Evolutionary conservation across 64 coral and sea anemone genomes (phyloP), one percentile per base, ranked within the genome.

Genomic region (Acropora yongei): DNA sequence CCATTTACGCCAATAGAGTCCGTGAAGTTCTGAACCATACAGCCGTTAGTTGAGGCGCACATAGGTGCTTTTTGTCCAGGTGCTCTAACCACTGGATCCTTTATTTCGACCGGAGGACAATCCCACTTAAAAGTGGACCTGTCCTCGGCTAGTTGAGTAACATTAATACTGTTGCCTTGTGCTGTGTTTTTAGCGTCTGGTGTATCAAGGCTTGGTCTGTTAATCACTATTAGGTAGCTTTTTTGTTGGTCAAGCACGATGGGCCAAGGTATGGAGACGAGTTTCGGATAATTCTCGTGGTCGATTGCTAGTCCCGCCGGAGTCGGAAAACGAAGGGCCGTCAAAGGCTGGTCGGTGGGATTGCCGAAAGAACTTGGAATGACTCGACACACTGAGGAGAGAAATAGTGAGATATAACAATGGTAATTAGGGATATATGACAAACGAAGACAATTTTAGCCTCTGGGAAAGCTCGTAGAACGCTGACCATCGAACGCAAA

Each of bases 211-310:
- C 3, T 61, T 20, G 79, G 79, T 58, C 45, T 45, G 46, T 71
- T 65, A 18, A 40, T 67, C 45, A 9, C 44, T 11, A 85, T 14
- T 8, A 85, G 17, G 6, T 43, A 68, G 44, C 9, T 85, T 6
- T 65, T 65, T 4, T 17, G 47, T n/a, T 68, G 44, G 41, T 46
- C 66, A 44, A 46, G 68, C 18, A 68, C 45, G 1, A 71, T 65
- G 10, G 82, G 82, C 61, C 82, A 85, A n/a, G 17, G 72, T 49
- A 85, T n/a, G 17, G 82, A 85, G 3, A 71, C 6, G 46, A 85
- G 44, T 71, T 49, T 69, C 17, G 82, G 82, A 72, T 69, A 85
- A 49, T 85, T 85, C 2, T 71, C 61, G n/a, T 85, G 68, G 65
- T 85, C 82, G 82, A 71, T 71, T 2, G 82, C 82, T 30, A 72